Evolutionary conservation across 2,113 vertebrate species (phyloP).

Genomic region (Oncorhynchus masou): DNA sequence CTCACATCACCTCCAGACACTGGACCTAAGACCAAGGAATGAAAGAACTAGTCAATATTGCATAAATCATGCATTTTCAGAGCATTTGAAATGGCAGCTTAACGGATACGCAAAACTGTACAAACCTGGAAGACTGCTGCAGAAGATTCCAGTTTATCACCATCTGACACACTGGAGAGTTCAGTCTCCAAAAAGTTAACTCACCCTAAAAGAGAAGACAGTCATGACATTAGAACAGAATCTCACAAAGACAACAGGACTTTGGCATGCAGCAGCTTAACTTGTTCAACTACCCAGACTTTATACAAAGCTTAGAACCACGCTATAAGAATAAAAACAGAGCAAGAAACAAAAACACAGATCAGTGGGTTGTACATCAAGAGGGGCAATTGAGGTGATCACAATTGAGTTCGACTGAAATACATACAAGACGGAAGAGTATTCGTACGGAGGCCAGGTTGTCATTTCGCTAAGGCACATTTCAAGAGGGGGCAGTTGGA

Average conservation of each 20-base stretch:
- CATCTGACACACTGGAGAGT: background rate
- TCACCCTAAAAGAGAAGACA: constrained; percentile 1
- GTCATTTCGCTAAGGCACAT: no score
- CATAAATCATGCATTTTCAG: no score
- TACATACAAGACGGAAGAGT: background rate
- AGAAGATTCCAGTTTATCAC: background rate
- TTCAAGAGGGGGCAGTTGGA: background rate
- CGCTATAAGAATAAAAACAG: background rate
- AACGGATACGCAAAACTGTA: background rate
- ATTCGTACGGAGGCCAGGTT: background rate
- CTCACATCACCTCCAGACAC: background rate
- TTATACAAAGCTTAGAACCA: background rate
- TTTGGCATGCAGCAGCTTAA: background rate
- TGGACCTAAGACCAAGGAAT: background rate
- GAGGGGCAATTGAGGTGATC: background rate
- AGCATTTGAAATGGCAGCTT: no score
- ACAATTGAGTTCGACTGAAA: background rate
- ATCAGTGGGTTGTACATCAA: background rate
- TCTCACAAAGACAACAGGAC: background rate
- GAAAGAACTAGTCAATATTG: background rate
- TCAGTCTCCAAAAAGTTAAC: background rate
- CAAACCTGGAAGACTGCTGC: background rate
- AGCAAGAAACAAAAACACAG: background rate
- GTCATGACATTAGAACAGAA: background rate
- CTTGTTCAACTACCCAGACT: background rate